Percentiles rank a stretch among this genome's conserved stretches.
Evolutionary conservation across 2,888 invertebrate species (phyloP).

Genomic region (Archaeoteleia sp.): DNA sequence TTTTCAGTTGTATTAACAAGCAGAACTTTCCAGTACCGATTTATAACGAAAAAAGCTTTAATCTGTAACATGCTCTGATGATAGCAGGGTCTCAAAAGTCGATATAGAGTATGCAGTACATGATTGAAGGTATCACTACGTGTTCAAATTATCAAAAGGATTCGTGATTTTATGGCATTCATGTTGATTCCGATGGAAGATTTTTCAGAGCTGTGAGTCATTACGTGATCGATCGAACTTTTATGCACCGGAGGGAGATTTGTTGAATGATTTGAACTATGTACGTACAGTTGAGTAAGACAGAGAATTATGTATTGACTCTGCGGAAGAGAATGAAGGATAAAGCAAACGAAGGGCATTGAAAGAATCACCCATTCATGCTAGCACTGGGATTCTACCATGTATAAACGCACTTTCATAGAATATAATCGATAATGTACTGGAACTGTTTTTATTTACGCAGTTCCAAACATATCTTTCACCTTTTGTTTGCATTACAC

Average conservation of each 20-base stretch:
- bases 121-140: constrained; percentile 51
- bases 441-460: constrained; percentile 16
- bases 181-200: constrained; percentile 69
- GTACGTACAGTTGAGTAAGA: constrained; percentile 42
- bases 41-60: constrained; percentile 46
- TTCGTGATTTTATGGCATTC: constrained; percentile 49
- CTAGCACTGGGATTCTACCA: constrained; percentile 29
- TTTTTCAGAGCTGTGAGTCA: constrained; percentile 64
- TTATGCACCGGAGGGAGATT: constrained; percentile 51
- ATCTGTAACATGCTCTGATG: constrained; percentile 41
- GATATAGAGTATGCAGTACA: constrained; percentile 44
- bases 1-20: constrained; percentile 32
- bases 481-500: no score
- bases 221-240: constrained; percentile 63
- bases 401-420: constrained; percentile 40
- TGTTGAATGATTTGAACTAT: constrained; percentile 49
- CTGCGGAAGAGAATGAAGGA: constrained; percentile 39
- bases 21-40: constrained; percentile 49
- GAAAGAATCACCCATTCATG: constrained; percentile 31
- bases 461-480: no score
- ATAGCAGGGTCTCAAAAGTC: constrained; percentile 40
- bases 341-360: constrained; percentile 45
- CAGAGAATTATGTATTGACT: constrained; percentile 44
- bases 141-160: constrained; percentile 49
- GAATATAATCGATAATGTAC: constrained; percentile 40